A percentile compares a stretch with the other conserved stretches of the same genome.
Conservation (phyloP, 2,888 invertebrate genomes). For the Acleris cristana region DNA sequence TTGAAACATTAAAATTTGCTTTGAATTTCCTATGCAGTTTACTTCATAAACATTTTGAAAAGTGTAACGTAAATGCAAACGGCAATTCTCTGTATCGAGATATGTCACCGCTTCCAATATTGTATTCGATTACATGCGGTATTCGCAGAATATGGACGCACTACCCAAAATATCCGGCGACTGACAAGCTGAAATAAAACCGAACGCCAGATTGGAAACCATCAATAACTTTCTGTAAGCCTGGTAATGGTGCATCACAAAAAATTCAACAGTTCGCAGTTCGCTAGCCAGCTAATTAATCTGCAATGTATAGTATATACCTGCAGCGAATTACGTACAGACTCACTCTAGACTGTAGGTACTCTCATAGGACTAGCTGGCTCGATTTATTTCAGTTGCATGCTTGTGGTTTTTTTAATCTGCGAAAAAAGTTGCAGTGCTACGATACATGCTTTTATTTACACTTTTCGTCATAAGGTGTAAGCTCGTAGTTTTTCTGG, state of each 20-base stretch:
- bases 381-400: slow-evolving; percentile 16
- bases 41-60: not conserved
- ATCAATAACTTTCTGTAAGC: slow-evolving; percentile 39
- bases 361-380: slow-evolving; percentile 57
- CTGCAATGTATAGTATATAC: slow-evolving; percentile 57
- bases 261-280: slow-evolving; percentile 65
- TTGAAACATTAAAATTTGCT: too few species aligned
- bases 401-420: slow-evolving; percentile 17
- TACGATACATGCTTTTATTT: not conserved
- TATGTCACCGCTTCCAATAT: slow-evolving; percentile 53
- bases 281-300: slow-evolving; percentile 67
- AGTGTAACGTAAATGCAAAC: slow-evolving; percentile 1
- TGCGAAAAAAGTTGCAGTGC: slow-evolving; percentile 6
- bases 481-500: too few species aligned
- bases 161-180: slow-evolving; percentile 60
- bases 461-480: not conserved
- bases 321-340: slow-evolving; percentile 64
- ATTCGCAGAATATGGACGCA: slow-evolving; percentile 57
- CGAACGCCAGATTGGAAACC: slow-evolving; percentile 61
- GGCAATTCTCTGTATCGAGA: slow-evolving; percentile 8
- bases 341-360: slow-evolving; percentile 52
- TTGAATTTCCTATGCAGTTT: too few species aligned
- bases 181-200: slow-evolving; percentile 46
- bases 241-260: slow-evolving; percentile 36
- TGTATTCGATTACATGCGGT: slow-evolving; percentile 69